Conservation (phyloP, 2,113 vertebrate species). For the Lophotis ruficrista region DNA sequence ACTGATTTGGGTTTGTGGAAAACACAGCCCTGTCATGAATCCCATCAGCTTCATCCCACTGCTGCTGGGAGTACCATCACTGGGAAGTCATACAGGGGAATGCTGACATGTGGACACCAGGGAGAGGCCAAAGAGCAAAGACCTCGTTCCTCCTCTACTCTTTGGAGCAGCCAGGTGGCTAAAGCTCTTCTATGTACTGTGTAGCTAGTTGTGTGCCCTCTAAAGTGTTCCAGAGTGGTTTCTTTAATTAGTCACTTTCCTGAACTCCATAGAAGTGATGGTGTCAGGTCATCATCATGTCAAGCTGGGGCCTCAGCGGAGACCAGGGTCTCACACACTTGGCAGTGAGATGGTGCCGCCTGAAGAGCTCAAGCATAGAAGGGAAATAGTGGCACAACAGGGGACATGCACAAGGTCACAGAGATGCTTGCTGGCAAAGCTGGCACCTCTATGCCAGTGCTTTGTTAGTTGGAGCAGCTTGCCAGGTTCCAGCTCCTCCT, state of each 20-base stretch:
- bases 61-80: neutral
- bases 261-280: neutral
- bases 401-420: neutral
- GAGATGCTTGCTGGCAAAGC: neutral
- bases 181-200: neutral
- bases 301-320: neutral
- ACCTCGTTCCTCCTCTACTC: neutral
- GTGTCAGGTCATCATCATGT: neutral
- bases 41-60: neutral
- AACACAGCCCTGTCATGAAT: neutral
- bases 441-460: neutral
- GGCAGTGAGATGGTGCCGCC: neutral
- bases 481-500: neutral
- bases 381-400: neutral
- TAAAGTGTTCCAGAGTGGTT: neutral
- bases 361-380: neutral
- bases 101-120: fast-evolving
- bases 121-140: neutral
- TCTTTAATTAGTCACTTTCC: neutral
- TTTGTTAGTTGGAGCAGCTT: neutral
- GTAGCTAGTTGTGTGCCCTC: neutral
- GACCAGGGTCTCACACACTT: neutral
- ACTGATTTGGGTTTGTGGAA: neutral
- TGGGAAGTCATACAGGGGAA: neutral
- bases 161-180: neutral